Evolutionary conservation across 1,140 invertebrate genomes (phyloP), one percentile per base, ranked within the genome.

Genomic region (Pseudobourletiella spinata): DNA sequence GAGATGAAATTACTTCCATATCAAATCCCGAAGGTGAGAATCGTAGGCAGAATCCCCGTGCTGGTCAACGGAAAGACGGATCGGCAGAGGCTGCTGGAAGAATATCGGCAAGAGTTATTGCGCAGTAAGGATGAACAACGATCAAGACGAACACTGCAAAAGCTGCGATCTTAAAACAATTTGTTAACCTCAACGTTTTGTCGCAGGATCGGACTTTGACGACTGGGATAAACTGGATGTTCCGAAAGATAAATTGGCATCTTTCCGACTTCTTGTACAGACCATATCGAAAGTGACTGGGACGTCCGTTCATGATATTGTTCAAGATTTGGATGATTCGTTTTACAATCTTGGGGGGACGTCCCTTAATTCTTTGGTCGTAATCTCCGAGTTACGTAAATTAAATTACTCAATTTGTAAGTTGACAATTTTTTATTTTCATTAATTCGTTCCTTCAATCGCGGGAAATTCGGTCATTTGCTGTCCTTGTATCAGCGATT

Each of bases 261-360:
- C 81, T 18, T 87, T 87, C 0, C 76, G 79, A 64, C 78, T 82
- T 50, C 75, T 91, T 6, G 56, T 72, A 2, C 43, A 64, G 51
- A 43, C 54, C 1, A 59, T 72, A 6, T 57, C 62, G 0, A 54
- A 63, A n/a, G 55, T 72, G 1, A 65, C 71, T 20, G 72, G 69
- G 11, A 59, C 46, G 3, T 61, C 63, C 2, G 42, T 59, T 1
- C 48, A 59, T 4, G 50, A 35, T 4, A 50, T 66, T 20, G 58
- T 66, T 3, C n/a, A 44, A 22, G 35, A 61, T 54, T 63, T 82
- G 0, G 75, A 80, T 14, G 79, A 83, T 1, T 89, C 88, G 68
- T 93, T 91, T 73, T 91, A 88, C 71, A 82, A 89, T 60, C 77
- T 91, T 28, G 89, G 89, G 15, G 89, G 89, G 20, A 90, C 91